Percentiles rank a stretch among this genome's conserved stretches.
Conservation (phyloP, 2,888 invertebrate genomes). For the Dastarcus helophoroides region DNA sequence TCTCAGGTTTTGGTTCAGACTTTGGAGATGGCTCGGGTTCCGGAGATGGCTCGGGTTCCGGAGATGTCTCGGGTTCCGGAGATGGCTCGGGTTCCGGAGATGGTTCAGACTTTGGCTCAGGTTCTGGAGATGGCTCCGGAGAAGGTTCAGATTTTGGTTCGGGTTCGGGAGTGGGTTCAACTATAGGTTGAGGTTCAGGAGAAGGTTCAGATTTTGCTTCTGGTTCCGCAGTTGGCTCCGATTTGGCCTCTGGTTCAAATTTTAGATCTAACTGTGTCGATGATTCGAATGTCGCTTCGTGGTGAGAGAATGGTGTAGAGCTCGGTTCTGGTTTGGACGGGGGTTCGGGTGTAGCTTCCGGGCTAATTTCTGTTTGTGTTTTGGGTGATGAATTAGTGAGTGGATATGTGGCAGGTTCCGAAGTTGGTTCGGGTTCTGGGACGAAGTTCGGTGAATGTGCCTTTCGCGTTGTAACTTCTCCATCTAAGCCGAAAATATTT, state of each 20-base stretch:
- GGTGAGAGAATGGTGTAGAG: slow-evolving; percentile 6
- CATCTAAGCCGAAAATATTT: no score
- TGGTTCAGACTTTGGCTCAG: slow-evolving; percentile 24
- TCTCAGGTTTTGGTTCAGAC: slow-evolving; percentile 22
- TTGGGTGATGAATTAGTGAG: slow-evolving; percentile 21
- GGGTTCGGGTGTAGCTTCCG: slow-evolving; percentile 28
- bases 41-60: slow-evolving; percentile 25
- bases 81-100: slow-evolving; percentile 21
- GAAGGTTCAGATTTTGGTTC: slow-evolving; percentile 37
- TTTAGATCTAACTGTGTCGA: slow-evolving; percentile 31
- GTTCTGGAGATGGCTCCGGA: slow-evolving; percentile 28
- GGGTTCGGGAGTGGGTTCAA: slow-evolving; percentile 34
- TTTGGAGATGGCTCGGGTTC: slow-evolving; percentile 22
- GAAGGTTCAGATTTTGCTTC: slow-evolving; percentile 41
- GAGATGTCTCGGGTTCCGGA: slow-evolving; percentile 17
- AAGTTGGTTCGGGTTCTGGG: slow-evolving; percentile 17
- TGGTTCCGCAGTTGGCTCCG: slow-evolving; percentile 35
- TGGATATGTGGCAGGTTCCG: slow-evolving; percentile 20
- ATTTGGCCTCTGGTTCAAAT: slow-evolving; percentile 29
- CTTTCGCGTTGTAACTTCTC: no score
- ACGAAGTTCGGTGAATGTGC: no score
- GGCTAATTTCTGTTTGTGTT: slow-evolving; percentile 20
- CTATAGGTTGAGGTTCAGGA: slow-evolving; percentile 35
- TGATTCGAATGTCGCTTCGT: slow-evolving; percentile 21
- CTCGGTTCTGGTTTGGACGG: slow-evolving; percentile 18